Conservation (phyloP, 2,113 vertebrate species). For the Cynocephalus volans region DNA sequence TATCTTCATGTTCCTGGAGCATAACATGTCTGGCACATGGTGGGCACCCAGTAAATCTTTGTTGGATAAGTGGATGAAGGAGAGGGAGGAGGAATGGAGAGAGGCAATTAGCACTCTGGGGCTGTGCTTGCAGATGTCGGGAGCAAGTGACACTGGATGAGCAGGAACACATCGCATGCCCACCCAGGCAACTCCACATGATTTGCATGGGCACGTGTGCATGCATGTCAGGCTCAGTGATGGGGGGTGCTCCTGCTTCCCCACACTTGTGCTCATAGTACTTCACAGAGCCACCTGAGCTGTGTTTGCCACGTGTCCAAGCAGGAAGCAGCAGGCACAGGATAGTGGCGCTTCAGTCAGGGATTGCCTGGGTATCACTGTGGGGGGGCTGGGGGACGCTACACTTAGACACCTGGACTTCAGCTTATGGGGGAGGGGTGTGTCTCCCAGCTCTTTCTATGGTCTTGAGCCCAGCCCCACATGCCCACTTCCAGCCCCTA, state of each 20-base stretch:
- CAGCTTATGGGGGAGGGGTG: rapidly evolving
- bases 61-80: neutral
- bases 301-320: neutral
- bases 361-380: too few relatives aligned
- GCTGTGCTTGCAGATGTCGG: neutral
- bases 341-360: neutral
- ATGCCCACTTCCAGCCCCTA: neutral
- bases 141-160: rapidly evolving
- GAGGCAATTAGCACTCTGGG: neutral
- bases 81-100: too few relatives aligned
- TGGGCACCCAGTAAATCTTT: neutral
- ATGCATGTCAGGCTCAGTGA: rapidly evolving
- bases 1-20: neutral
- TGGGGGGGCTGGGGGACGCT: too few relatives aligned
- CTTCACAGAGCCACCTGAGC: neutral
- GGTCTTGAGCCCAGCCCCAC: neutral
- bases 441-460: neutral
- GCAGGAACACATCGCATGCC: rapidly evolving
- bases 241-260: too few relatives aligned
- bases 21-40: neutral
- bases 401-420: neutral
- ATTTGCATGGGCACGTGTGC: neutral
- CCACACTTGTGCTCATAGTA: rapidly evolving
- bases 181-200: neutral
- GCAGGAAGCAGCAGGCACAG: neutral